A percentile compares a stretch with the other conserved stretches of the same genome.
Evolutionary conservation across 2,113 vertebrate genomes (phyloP).

Genomic region (Cavia porcellus): DNA sequence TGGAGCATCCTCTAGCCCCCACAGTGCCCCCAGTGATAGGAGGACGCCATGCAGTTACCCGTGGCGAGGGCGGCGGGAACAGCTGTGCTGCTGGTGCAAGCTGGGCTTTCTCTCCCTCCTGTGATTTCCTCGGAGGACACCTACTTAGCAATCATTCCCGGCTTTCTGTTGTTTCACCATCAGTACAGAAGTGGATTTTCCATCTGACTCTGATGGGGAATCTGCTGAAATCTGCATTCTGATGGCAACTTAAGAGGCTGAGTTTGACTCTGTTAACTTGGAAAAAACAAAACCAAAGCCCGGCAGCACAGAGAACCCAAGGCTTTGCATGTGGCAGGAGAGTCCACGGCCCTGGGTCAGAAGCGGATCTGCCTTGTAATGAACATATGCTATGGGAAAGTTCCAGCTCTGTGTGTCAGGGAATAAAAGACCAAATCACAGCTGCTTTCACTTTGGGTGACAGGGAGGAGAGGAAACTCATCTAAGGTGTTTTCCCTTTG

Average conservation of each 20-base stretch:
- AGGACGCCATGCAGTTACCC: rapidly evolving
- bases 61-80: rapidly evolving
- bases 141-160: background rate
- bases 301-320: rapidly evolving
- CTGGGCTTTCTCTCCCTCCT: background rate
- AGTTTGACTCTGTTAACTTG: rapidly evolving
- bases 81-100: rapidly evolving
- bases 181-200: background rate
- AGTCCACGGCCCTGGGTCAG: rapidly evolving
- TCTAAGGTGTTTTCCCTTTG: background rate
- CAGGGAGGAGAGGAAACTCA: rapidly evolving
- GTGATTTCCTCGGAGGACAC: background rate
- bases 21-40: rapidly evolving
- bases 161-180: too few relatives aligned
- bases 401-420: rapidly evolving
- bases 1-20: rapidly evolving
- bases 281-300: too few relatives aligned
- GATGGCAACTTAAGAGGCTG: too few relatives aligned
- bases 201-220: background rate
- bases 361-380: rapidly evolving
- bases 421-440: rapidly evolving
- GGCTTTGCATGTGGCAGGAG: rapidly evolving
- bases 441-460: rapidly evolving
- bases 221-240: background rate
- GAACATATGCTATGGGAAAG: rapidly evolving